These are phyloP conservation scores for Drosophila miranda DNA, from an alignment of 1,140 invertebrate species.

Conservation along the genomic window DNA sequence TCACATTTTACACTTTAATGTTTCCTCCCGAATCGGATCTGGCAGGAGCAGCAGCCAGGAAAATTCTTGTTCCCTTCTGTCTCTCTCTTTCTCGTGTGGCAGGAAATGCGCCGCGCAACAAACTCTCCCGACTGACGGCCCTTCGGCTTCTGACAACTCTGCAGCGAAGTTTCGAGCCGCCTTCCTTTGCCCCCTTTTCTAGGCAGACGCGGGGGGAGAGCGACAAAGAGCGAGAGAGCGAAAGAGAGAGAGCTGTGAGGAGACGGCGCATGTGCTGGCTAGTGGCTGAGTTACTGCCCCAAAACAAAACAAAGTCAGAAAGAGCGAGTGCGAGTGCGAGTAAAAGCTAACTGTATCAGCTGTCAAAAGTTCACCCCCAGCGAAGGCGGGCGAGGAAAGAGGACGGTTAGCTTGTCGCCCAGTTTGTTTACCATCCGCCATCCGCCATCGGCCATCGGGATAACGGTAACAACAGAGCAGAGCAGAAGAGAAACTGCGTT, in stretches of 20 bases:
- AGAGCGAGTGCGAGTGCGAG: conserved; percentile 31
- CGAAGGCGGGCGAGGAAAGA: not conserved
- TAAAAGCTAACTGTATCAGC: conserved; percentile 63
- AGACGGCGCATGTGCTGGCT: conserved; percentile 59
- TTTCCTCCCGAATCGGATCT: conserved; percentile 5
- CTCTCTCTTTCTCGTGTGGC: conserved; percentile 1
- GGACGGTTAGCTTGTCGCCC: conserved; percentile 3
- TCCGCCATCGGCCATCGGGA: conserved; percentile 21
- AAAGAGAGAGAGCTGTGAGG: conserved; percentile 9
- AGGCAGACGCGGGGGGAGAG: not conserved
- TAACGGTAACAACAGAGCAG: conserved; percentile 10
- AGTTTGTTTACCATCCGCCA: conserved; percentile 62
- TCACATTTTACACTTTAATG: conserved; percentile 34
- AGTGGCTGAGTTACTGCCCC: conserved; percentile 49
- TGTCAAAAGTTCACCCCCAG: conserved; percentile 49
- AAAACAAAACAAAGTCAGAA: conserved; percentile 66
- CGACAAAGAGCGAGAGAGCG: not conserved
- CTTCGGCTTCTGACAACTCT: conserved; percentile 72
- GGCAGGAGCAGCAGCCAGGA: conserved; percentile 17
- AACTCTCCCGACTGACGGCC: conserved; percentile 62
- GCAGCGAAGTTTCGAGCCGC: conserved; percentile 67
- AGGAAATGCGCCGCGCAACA: conserved; percentile 38
- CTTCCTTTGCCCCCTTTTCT: not conserved
- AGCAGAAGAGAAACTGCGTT: conserved; percentile 4
- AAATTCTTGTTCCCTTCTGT: too few species aligned